Evolutionary conservation across 1,140 invertebrate genomes (phyloP).

Genomic region (Andricus grossulariae): DNA sequence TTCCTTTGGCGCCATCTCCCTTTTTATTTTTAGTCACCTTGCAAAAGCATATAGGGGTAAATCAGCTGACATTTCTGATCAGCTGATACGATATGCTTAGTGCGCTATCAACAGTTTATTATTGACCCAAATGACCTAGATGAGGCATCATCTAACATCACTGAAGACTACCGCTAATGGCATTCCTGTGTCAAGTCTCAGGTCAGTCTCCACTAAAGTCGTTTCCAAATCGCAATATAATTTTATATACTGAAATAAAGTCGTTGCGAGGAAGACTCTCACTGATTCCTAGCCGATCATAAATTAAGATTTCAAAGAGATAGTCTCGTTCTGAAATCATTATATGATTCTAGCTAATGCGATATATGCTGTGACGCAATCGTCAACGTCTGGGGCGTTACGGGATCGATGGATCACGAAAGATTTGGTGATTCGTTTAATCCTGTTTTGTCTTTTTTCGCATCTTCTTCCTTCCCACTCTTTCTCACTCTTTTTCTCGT

Average conservation of each 20-base stretch:
- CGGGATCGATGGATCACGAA: constrained; percentile 57
- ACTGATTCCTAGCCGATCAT: constrained; percentile 1
- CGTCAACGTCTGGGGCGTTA: constrained; percentile 44
- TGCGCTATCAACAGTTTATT: neutral
- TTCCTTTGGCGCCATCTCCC: constrained; percentile 6
- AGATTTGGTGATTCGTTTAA: constrained; percentile 55
- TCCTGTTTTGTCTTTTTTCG: constrained; percentile 50
- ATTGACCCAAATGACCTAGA: neutral
- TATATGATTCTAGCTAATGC: constrained; percentile 5
- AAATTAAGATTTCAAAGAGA: constrained; percentile 31
- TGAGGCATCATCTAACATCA: neutral
- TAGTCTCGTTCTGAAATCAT: constrained; percentile 28
- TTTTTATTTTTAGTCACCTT: constrained; percentile 19
- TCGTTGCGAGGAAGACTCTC: constrained; percentile 5
- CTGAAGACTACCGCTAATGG: too few relatives aligned
- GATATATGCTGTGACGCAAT: constrained; percentile 14
- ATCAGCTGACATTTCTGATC: constrained; percentile 8
- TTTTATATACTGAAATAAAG: constrained; percentile 28
- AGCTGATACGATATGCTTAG: neutral
- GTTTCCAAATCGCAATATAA: constrained; percentile 12
- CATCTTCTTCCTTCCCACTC: neutral
- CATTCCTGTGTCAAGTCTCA: too few relatives aligned
- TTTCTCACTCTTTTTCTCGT: neutral
- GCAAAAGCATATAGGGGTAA: neutral
- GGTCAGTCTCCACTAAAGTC: neutral